Percentiles rank a stretch among this genome's conserved stretches.
These are phyloP conservation scores for Cossypha niveicapilla DNA, from an alignment of 2,797 vertebrate genomes.

Conservation along the genomic window DNA sequence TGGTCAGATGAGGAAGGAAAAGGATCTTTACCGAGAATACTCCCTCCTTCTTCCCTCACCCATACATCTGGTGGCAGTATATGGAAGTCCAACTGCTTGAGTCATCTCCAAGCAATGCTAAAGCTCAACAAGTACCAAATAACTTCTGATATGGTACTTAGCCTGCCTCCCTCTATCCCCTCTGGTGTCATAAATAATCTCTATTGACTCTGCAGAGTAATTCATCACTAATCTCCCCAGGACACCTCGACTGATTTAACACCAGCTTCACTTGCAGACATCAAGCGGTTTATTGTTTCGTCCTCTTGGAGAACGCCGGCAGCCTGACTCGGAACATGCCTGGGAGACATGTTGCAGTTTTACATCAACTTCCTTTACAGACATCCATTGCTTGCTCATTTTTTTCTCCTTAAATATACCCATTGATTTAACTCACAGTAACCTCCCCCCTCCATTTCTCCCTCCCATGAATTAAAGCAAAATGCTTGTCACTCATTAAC, in stretches of 20 bases:
- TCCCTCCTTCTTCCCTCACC: not conserved
- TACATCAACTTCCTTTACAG: slow-evolving; percentile 29
- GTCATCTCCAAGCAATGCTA: slow-evolving; percentile 44
- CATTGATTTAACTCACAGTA: slow-evolving; percentile 28
- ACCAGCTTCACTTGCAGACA: slow-evolving; percentile 51
- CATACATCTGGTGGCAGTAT: not conserved
- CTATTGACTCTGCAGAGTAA: slow-evolving; percentile 58
- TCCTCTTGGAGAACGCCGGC: not conserved
- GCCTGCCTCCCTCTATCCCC: slow-evolving; percentile 7
- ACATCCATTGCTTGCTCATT: not conserved
- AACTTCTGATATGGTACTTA: slow-evolving; percentile 61
- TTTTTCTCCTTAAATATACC: slow-evolving; percentile 43
- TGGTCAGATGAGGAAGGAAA: not conserved
- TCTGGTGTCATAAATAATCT: slow-evolving; percentile 59
- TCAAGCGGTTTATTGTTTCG: slow-evolving; percentile 64
- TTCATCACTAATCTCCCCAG: slow-evolving; percentile 58
- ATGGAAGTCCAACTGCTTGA: slow-evolving; percentile 38
- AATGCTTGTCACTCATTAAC: not conserved
- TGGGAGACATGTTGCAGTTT: slow-evolving; percentile 38
- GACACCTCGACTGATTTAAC: slow-evolving; percentile 67
- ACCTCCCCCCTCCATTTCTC: not conserved
- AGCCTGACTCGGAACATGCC: slow-evolving; percentile 32
- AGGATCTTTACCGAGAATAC: not conserved
- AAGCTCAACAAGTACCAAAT: slow-evolving; percentile 52
- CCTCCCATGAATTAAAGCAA: not conserved